A percentile compares a stretch with the other conserved stretches of the same genome.
phyloP scores from a whole-genome alignment of 2,797 vertebrate genomes.

The Bucorvus abyssinicus region DNA sequence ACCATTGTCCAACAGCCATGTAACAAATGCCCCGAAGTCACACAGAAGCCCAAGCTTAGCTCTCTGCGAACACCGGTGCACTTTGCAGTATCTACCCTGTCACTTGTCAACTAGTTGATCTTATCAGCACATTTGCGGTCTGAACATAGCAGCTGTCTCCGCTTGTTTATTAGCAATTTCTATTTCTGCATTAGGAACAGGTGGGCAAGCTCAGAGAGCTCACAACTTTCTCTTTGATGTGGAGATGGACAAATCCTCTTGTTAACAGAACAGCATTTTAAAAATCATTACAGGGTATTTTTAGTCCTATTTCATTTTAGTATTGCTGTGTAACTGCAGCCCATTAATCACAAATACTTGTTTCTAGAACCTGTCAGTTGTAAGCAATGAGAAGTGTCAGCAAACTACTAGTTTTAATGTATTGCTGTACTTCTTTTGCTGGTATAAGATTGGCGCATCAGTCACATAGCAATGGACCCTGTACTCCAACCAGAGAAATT shows the following conservation, averaged over 20 bases:
- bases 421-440: neutral
- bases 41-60: slow-evolving; percentile 3
- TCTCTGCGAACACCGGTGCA: neutral
- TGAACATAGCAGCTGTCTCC: slow-evolving; percentile 42
- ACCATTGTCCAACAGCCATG: neutral
- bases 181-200: slow-evolving; percentile 62
- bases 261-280: slow-evolving; percentile 26
- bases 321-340: neutral
- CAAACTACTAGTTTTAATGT: neutral
- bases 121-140: slow-evolving; percentile 49
- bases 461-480: neutral
- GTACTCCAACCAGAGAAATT: slow-evolving; percentile 1
- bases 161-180: slow-evolving; percentile 37
- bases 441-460: neutral
- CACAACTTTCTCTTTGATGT: slow-evolving; percentile 64
- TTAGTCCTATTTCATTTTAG: slow-evolving; percentile 26
- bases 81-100: neutral
- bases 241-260: slow-evolving; percentile 55
- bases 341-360: slow-evolving; percentile 26
- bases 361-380: slow-evolving; percentile 14
- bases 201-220: slow-evolving; percentile 56
- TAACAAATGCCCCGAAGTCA: neutral
- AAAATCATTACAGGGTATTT: slow-evolving; percentile 46
- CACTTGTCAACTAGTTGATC: slow-evolving; percentile 31
- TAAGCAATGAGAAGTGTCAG: neutral